Evolutionary conservation across 2,888 invertebrate genomes (phyloP).

Genomic region (Hecatera dysodea): DNA sequence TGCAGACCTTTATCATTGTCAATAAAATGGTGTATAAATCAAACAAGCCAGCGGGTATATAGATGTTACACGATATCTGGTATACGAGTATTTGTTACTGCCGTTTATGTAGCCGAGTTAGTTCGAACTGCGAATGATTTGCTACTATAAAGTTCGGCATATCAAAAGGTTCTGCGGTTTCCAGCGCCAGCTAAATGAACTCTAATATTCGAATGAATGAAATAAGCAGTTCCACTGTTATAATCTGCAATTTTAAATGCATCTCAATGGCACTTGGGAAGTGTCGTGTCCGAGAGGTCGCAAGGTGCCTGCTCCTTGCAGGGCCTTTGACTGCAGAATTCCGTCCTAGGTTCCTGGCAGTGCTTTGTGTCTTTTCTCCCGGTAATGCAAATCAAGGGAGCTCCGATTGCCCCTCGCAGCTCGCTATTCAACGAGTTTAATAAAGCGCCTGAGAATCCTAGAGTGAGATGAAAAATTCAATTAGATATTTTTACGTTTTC

Average conservation of each 20-base stretch:
- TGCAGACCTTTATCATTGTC: conserved; percentile 87
- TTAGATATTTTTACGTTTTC: conserved; percentile 80
- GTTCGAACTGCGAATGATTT: conserved; percentile 16
- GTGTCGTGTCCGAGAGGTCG: conserved; percentile 49
- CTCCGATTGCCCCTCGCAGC: conserved; percentile 79
- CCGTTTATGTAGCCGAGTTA: conserved; percentile 38
- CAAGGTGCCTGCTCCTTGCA: conserved; percentile 45
- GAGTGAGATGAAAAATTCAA: conserved; percentile 84
- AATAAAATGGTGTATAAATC: conserved; percentile 83
- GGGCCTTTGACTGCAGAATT: conserved; percentile 75
- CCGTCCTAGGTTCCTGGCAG: conserved; percentile 69
- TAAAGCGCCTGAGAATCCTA: conserved; percentile 78
- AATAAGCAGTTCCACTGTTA: conserved; percentile 2
- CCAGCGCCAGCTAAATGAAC: background rate
- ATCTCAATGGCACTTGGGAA: conserved; percentile 31
- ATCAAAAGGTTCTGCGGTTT: conserved; percentile 7
- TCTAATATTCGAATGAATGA: background rate
- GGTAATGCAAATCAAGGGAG: conserved; percentile 81
- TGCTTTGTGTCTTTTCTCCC: conserved; percentile 76
- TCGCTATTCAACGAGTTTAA: conserved; percentile 80
- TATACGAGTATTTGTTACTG: conserved; percentile 47
- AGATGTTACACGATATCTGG: conserved; percentile 58
- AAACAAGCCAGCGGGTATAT: conserved; percentile 71
- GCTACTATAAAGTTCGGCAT: conserved; percentile 13
- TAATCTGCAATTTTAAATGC: conserved; percentile 46